Percentiles rank a stretch among this genome's conserved stretches.
Conservation (phyloP, 2,113 vertebrate species). For the Delphinapterus leucas region DNA sequence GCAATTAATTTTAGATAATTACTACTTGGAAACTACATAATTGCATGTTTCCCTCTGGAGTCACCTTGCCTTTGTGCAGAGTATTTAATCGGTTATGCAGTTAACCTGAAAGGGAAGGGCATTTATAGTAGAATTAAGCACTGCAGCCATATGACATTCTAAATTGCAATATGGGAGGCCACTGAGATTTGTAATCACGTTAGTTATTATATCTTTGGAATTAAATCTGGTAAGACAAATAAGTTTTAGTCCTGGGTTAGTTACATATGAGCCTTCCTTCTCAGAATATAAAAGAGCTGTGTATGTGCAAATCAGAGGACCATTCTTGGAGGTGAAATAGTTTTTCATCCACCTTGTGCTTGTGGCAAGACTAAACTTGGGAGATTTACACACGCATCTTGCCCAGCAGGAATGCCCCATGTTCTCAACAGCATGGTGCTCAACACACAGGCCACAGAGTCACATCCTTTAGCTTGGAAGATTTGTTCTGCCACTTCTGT, state of each 20-base stretch:
- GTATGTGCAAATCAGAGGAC: not conserved
- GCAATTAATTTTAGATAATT: slow-evolving; percentile 77
- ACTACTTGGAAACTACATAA: slow-evolving; percentile 72
- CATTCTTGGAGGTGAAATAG: not conserved
- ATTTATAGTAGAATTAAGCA: slow-evolving; percentile 62
- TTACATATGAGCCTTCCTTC: slow-evolving; percentile 24
- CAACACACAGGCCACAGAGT: not conserved
- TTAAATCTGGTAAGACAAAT: slow-evolving; percentile 57
- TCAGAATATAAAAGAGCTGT: slow-evolving; percentile 3
- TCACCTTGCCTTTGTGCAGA: slow-evolving; percentile 71
- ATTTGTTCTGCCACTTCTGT: not conserved
- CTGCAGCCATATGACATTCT: slow-evolving; percentile 45
- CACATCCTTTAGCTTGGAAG: not conserved
- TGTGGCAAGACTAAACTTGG: not conserved
- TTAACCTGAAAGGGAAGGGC: slow-evolving; percentile 64
- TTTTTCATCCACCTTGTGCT: not conserved
- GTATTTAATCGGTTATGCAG: slow-evolving; percentile 63
- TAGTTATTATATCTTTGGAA: slow-evolving; percentile 60
- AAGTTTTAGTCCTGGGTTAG: slow-evolving; percentile 37
- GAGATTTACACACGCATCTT: not conserved
- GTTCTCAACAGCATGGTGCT: not conserved
- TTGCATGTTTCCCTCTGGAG: slow-evolving; percentile 68
- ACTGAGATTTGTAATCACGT: slow-evolving; percentile 57
- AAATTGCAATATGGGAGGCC: slow-evolving; percentile 37
- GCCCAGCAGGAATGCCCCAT: not conserved